Evolutionary conservation across 2,888 invertebrate genomes (phyloP).

Genomic region (Tenthredo distinguenda): DNA sequence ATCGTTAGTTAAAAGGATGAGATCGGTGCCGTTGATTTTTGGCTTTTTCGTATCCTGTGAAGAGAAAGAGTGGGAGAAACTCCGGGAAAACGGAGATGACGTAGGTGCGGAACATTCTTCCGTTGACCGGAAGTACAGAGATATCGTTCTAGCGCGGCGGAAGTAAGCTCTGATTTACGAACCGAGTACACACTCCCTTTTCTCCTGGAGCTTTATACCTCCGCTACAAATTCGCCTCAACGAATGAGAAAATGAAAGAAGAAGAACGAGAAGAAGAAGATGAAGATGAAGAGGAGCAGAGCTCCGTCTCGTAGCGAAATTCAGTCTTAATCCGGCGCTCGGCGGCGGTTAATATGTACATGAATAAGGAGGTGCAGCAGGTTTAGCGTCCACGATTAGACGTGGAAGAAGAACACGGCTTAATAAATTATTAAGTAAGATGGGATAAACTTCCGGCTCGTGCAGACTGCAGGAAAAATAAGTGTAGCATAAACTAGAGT

Average conservation of each 20-base stretch:
- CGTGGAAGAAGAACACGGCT: conserved; percentile 1
- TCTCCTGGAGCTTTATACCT: conserved; percentile 46
- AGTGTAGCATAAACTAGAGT: not conserved
- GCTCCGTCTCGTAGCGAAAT: not conserved
- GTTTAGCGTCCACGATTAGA: conserved; percentile 35
- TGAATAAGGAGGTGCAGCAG: conserved; percentile 39
- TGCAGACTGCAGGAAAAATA: conserved; percentile 6
- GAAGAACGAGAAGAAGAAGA: not conserved
- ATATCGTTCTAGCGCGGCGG: conserved; percentile 64
- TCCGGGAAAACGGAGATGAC: conserved; percentile 64
- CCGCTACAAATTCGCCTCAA: not conserved
- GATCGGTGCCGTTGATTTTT: conserved; percentile 5
- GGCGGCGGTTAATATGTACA: conserved; percentile 29
- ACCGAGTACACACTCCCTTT: conserved; percentile 60
- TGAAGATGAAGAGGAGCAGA: not conserved
- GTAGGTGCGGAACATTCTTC: conserved; percentile 58
- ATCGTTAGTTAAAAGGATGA: conserved; percentile 26
- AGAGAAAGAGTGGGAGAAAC: conserved; percentile 16
- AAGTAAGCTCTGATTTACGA: conserved; percentile 65
- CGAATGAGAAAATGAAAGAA: not conserved
- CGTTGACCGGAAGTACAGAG: conserved; percentile 65
- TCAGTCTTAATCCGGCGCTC: conserved; percentile 29
- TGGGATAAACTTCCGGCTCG: conserved; percentile 40
- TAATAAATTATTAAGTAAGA: conserved; percentile 47
- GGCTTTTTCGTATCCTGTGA: conserved; percentile 27